Base-by-base conservation (phyloP, 2,888 invertebrate genomes). In the Onchidella celtica region DNA sequence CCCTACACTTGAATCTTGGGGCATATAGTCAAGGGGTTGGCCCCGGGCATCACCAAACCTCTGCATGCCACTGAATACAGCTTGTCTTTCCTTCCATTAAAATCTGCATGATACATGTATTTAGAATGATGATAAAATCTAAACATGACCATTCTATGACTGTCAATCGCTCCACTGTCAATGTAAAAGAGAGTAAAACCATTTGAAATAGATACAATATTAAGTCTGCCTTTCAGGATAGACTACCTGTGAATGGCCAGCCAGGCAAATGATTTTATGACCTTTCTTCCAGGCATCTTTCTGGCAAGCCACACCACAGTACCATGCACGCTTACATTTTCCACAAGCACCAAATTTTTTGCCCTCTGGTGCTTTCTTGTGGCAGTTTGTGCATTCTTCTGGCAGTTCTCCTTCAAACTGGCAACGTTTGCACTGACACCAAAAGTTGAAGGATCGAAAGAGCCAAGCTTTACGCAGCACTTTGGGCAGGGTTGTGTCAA, bases 391-490 rank as follows among this genome's bases (percentile, higher is more conserved):
- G 79, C 91, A 91, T 2, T 79, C 74, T 0, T 85, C 83, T 4
- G 88, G 84, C 63, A 89, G 88, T 72, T 90, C 90, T 0, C 91
- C 91, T 79, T 91, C 91, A 70, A 88, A 89, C 66, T 87, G 85
- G 76, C 91, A 91, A 14, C 89, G 86, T 27, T 79, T 85, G 69
- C 91, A 91, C 55, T 87, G 85, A 75, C 91, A 91, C 91, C 91
- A 91, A 83, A 91, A 91, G 79, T 90, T 90, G 85, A 90, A 91
- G 3, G 90, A 90, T 79, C 89, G 88, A 81, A 86, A 91, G 17
- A 91, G 84, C 91, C 90, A 91, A 24, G 91, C 90, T 24, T 90
- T 85, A 2, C 91, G 85, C 59, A 90, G 80, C 76, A 87, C 86
- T 57, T 89, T 85, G 0, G 89, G 89, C 88, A 91, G 87, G 0